Base-by-base conservation (phyloP, 2,888 invertebrate genomes). In the Limenitis arthemis region DNA sequence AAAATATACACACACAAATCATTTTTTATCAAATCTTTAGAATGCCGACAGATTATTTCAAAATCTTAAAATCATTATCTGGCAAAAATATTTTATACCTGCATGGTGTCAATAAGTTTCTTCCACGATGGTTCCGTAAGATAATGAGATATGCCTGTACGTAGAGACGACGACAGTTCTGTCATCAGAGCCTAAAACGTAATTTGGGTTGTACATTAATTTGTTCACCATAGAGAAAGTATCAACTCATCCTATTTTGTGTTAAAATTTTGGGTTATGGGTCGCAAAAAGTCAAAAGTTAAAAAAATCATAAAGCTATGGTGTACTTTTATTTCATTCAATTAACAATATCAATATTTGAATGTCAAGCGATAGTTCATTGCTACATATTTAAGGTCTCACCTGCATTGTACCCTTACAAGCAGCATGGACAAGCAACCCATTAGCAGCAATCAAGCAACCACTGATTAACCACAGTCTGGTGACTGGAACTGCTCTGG, bases 41-140 rank as follows among this genome's bases (percentile, higher is more conserved):
- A 20, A 20, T 20, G 4, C 20, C 20, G 20, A 20, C 1, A 20
- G 20, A 5, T 9, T 5, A 8, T 37, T 37, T 4, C n/a, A 4
- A 37, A 6, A 37, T 5, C 36, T 37, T 4, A 20, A 20, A 20
- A 20, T 20, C 4, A 20, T 20, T 20, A 20, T 20, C 20, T 20
- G 20, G 2, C 20, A 3, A 3, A 20, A 20, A 20, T n/a, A 20
- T 20, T 20, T 20, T 20, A 1, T 53, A 79, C 87, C 78, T 90
- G 90, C 77, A 90, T 85, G 8, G 75, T 84, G 63, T 90, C 89
- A 58, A 89, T 74, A 5, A 87, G 74, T 28, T 72, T 73, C 65
- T 90, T 90, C 89, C 90, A 89, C 11, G 76, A 73, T 1, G 80
- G 76, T 54, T 90, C 89, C 7, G 77, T 83, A 38, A 89, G 75